Conservation (phyloP, 2,113 vertebrate species). For the Anser cygnoides region DNA sequence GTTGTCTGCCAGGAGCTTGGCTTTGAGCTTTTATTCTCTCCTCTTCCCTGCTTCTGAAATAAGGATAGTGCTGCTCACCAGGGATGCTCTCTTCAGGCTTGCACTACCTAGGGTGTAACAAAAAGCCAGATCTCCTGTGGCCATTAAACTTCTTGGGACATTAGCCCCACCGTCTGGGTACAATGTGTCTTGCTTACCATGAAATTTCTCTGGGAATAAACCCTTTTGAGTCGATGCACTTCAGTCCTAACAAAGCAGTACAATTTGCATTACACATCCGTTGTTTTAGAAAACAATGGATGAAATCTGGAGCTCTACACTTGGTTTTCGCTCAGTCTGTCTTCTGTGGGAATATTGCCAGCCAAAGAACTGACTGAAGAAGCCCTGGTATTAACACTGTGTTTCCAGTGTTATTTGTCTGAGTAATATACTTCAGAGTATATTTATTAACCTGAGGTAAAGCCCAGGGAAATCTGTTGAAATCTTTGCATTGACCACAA, state of each 20-base stretch:
- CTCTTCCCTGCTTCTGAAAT: not conserved
- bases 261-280: constrained; percentile 11
- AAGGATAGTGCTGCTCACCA: not conserved
- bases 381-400: not conserved
- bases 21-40: not conserved
- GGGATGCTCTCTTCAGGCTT: not conserved
- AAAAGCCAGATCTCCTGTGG: not conserved
- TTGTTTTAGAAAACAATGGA: constrained; percentile 23
- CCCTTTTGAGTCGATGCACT: not conserved
- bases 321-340: constrained; percentile 18
- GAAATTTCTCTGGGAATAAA: constrained; percentile 1
- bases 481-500: constrained; percentile 11
- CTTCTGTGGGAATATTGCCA: not conserved
- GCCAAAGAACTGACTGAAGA: not conserved
- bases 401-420: not conserved
- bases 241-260: constrained; percentile 24
- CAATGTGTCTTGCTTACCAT: not conserved
- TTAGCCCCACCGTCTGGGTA: not conserved
- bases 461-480: constrained; percentile 2
- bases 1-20: not conserved
- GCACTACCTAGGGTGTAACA: not conserved
- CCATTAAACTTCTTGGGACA: not conserved
- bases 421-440: not conserved
- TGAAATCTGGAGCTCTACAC: constrained; percentile 18
- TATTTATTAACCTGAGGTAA: constrained; percentile 7